Conservation (phyloP, 2,888 invertebrate genomes). For the Craniophora ligustri region DNA sequence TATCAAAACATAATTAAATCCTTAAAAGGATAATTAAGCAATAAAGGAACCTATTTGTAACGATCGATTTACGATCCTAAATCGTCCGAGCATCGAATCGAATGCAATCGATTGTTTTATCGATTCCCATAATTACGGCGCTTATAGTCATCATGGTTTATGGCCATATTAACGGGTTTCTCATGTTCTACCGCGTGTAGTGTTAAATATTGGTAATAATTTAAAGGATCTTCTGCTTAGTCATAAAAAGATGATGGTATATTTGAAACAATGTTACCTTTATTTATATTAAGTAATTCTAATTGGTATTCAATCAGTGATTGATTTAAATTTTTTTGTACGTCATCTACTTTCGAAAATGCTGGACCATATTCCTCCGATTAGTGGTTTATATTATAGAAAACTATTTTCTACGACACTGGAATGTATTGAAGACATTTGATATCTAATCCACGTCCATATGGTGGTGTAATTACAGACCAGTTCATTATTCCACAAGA, state of each 20-base stretch:
- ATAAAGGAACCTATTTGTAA: slow-evolving; percentile 62
- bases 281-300: background rate
- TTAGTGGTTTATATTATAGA: too few relatives aligned
- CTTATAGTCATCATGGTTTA: slow-evolving; percentile 46
- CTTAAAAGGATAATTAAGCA: slow-evolving; percentile 55
- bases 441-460: too few relatives aligned
- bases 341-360: too few relatives aligned
- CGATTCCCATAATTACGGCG: slow-evolving; percentile 55
- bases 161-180: slow-evolving; percentile 48
- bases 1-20: slow-evolving; percentile 57
- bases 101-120: slow-evolving; percentile 57
- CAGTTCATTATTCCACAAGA: too few relatives aligned
- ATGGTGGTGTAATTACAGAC: too few relatives aligned
- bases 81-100: slow-evolving; percentile 46
- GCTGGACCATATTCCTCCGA: too few relatives aligned
- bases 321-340: too few relatives aligned
- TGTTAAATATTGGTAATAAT: slow-evolving; percentile 45
- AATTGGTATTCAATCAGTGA: too few relatives aligned
- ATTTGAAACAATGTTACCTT: background rate
- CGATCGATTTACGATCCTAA: slow-evolving; percentile 60
- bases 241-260: background rate
- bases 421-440: too few relatives aligned
- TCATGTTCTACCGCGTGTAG: slow-evolving; percentile 45
- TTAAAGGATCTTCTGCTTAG: slow-evolving; percentile 22
- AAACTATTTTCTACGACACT: too few relatives aligned